Evolutionary conservation across 1,140 invertebrate species (phyloP).

Genomic region (Microplitis demolitor): DNA sequence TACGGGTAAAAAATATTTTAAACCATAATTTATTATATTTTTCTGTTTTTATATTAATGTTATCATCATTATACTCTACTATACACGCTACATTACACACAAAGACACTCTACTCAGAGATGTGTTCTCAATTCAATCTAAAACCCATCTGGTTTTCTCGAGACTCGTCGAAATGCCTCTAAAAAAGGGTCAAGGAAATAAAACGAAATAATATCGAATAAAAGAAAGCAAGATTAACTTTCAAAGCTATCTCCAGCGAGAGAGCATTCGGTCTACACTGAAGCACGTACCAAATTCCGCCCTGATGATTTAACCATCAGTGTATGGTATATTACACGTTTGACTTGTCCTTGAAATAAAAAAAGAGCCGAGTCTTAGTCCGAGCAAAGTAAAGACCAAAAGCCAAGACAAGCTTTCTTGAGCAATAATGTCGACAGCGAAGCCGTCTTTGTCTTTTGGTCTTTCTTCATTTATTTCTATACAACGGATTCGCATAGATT

Average conservation of each 20-base stretch:
- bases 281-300: conserved; percentile 24
- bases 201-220: conserved; percentile 12
- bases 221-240: conserved; percentile 18
- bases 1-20: no score
- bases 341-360: conserved; percentile 41
- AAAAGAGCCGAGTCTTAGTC: neutral
- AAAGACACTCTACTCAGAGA: neutral
- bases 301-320: conserved; percentile 31
- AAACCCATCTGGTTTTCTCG: neutral
- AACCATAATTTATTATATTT: neutral
- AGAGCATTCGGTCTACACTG: neutral
- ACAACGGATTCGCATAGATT: no score
- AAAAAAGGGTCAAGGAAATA: neutral
- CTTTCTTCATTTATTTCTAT: no score
- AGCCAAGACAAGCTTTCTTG: neutral
- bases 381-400: neutral
- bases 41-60: neutral
- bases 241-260: conserved; percentile 14
- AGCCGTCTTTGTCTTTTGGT: no score
- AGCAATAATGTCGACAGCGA: no score
- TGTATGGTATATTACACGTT: conserved; percentile 29
- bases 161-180: no score
- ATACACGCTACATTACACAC: neutral
- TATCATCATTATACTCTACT: neutral
- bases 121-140: neutral